Conservation (phyloP, 1,140 invertebrate species). For the Hylaeus anthracinus region DNA sequence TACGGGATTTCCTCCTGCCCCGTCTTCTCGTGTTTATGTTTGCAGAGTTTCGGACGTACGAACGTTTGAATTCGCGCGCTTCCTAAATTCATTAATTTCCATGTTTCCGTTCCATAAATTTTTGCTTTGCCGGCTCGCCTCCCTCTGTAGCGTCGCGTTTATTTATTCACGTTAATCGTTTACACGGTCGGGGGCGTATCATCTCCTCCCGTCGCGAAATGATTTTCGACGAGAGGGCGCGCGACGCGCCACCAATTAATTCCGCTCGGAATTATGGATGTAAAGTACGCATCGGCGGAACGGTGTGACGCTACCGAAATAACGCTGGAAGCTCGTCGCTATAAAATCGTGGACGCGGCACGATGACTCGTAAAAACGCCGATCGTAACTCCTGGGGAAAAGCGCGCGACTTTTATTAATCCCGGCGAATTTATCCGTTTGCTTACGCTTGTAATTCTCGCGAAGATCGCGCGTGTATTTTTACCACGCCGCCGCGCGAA, state of each 20-base stretch:
- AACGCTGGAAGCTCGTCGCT: constrained; percentile 7
- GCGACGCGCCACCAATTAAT: constrained; percentile 41
- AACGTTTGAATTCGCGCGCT: not conserved
- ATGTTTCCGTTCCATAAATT: constrained; percentile 27
- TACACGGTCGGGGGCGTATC: constrained; percentile 36
- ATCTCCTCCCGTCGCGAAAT: constrained; percentile 55
- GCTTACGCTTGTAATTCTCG: constrained; percentile 14
- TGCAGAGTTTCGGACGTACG: not conserved
- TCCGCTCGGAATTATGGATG: constrained; percentile 52
- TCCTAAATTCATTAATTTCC: constrained; percentile 21
- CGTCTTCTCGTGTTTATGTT: not conserved
- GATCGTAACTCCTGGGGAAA: constrained; percentile 36
- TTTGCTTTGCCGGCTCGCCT: not conserved
- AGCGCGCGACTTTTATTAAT: constrained; percentile 42
- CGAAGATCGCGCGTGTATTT: constrained; percentile 20
- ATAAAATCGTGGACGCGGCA: constrained; percentile 16
- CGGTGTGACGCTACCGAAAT: constrained; percentile 33
- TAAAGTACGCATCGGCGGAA: constrained; percentile 45
- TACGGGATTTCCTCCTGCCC: too few species aligned
- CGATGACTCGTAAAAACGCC: constrained; percentile 45
- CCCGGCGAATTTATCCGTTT: constrained; percentile 36
- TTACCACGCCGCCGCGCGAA: not conserved
- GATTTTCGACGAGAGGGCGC: constrained; percentile 43
- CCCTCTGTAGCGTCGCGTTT: not conserved
- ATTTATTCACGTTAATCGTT: constrained; percentile 50